phyloP scores from a whole-genome alignment of 2,113 vertebrate genomes.

The Hippocampus barbouri region DNA sequence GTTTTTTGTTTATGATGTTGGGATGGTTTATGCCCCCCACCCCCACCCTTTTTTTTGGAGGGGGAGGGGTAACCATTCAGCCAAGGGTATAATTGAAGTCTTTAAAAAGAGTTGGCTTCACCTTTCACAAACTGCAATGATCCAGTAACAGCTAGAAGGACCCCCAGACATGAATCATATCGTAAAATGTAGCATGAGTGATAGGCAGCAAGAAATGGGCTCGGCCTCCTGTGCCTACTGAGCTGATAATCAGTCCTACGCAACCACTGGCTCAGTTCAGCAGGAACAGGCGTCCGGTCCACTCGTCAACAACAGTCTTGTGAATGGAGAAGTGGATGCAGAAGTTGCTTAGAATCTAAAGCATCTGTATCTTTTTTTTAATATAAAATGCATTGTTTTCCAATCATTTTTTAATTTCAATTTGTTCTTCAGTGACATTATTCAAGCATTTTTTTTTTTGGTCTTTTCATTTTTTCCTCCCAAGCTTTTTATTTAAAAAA shows the following conservation, averaged over 20 bases:
- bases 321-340: too few relatives aligned
- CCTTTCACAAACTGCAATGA: background rate
- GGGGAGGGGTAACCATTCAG: too few relatives aligned
- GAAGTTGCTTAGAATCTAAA: too few relatives aligned
- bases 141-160: background rate
- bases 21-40: background rate
- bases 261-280: conserved; percentile 99
- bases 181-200: background rate
- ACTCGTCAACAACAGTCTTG: conserved; percentile 53
- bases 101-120: background rate
- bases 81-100: background rate
- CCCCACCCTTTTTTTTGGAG: too few relatives aligned
- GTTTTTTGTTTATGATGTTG: background rate
- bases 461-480: too few relatives aligned
- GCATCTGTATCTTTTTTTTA: too few relatives aligned
- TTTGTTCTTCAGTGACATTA: too few relatives aligned
- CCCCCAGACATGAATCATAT: background rate
- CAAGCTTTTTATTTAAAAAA: too few relatives aligned
- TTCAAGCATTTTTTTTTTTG: too few relatives aligned
- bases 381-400: too few relatives aligned
- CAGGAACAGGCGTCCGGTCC: conserved; percentile 99
- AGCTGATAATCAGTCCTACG: conserved; percentile 99
- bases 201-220: conserved; percentile 65
- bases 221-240: conserved; percentile 99
- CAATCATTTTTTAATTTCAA: too few relatives aligned